Base-by-base conservation (phyloP, 1,140 invertebrate genomes). In the Amyelois transitella region DNA sequence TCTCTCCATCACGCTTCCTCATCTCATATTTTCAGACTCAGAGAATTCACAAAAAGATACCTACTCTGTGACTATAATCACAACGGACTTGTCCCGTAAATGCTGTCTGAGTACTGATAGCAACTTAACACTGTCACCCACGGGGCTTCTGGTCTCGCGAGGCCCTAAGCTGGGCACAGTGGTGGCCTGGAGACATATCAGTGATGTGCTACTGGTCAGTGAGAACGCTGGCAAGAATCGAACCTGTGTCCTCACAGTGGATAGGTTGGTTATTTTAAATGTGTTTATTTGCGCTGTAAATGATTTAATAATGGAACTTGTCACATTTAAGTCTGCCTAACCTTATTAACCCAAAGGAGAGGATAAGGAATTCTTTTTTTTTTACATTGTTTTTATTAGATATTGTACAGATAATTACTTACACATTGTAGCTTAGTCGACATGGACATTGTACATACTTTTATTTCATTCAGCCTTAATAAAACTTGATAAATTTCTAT, bases 41-140 rank as follows among this genome's bases (percentile, higher is more conserved):
- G 75, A 86, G 59, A 69, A 64, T 53, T 69, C 75, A 53, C 64
- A 79, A 55, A 82, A 80, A 70, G 81, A 85, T 56, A 78, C 74
- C 43, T 86, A 71, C 64, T 76, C 77, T 17, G 81, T 85, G 51
- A 79, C 68, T 19, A 64, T 86, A 44, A 20, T 79, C 6, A 28
- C 63, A 10, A 85, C 77, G 0, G 77, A 77, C 43, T 62, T 84
- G 48, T 79, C 81, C 18, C 68, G 60, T 58, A 81, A 77, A 54
- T 78, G 76, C 54, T 66, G 69, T 1, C 61, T 86, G 18, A 62
- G 44, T 20, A 51, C 59, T 14, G 72, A 79, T 61, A 73, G 77
- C 49, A 56, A 64, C 6, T 56, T 81, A n/a, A 73, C 75, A 8
- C 24, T 84, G 25, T 67, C 75, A 2, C 21, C 73, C 1, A 53